Base-by-base conservation (phyloP, 2,797 vertebrate genomes). In the Helicolenus hilgendorfi region DNA sequence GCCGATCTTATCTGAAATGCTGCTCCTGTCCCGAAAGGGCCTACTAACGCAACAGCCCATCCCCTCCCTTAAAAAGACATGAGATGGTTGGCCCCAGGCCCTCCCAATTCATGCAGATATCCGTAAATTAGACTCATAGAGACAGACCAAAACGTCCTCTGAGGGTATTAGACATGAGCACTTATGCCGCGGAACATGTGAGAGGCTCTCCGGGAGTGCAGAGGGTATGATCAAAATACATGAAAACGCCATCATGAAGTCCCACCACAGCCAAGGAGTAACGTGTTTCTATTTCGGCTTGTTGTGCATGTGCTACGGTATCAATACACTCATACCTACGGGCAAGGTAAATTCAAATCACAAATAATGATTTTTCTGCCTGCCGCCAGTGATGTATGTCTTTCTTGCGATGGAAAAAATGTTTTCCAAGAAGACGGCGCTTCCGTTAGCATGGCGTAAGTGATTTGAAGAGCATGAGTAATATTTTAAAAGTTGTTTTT, bases 1-100 rank as follows among this genome's bases (percentile, higher is more conserved):
- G 77, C 85, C 93, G 96, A 97, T 97, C 94, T 96, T 97, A 98
- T 98, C 97, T 94, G 92, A 94, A 95, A 95, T 95, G 94, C 91
- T 93, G 85, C 93, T 94, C 92, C 95, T 92, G 90, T 92, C 95
- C 86, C 53, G 84, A 95, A 92, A 97, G 94, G 96, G 95, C 92
- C 90, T 83, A 88, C 95, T 92, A 95, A 95, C 89, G 89, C 92
- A 90, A 91, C 91, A 87, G 56, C 84, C 84, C 83, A 75, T 89
- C 81, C 88, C 89, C 78, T 72, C 65, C 90, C 91, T 93, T 89
- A 87, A 94, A 94, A 96, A 96, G 95, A 94, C 95, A 95, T 89
- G 92, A 96, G 94, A 96, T 90, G 85, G 92, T 90, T 93, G 79
- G 96, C 96, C 96, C 86, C 81, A 71, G 96, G 96, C 95, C 89